phyloP scores from a whole-genome alignment of 2,797 vertebrate genomes.

The Phalloptychus januarius region DNA sequence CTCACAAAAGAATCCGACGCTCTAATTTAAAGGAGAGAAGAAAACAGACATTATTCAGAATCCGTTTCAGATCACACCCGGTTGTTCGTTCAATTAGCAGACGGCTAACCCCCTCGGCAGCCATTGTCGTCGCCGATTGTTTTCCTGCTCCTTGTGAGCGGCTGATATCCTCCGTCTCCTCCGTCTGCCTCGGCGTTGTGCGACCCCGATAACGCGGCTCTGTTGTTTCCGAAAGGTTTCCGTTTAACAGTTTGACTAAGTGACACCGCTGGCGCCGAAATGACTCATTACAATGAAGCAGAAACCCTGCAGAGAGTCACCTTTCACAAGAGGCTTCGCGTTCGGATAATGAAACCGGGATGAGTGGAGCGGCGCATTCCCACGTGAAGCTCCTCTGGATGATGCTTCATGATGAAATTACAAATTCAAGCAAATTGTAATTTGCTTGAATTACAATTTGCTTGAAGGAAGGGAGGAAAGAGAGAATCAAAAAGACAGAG shows the following conservation, averaged over 20 bases:
- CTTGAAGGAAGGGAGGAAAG: neutral
- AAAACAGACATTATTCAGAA: neutral
- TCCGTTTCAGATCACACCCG: neutral
- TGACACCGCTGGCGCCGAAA: neutral
- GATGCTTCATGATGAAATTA: neutral
- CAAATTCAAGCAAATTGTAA: neutral
- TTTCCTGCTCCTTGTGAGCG: neutral
- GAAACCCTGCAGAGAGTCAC: constrained; percentile 19
- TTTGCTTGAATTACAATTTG: too few species aligned
- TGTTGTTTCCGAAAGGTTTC: constrained; percentile 1
- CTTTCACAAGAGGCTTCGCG: neutral
- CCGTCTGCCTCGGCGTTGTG: neutral
- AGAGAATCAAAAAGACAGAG: too few species aligned
- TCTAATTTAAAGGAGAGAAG: neutral
- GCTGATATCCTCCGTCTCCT: too few species aligned
- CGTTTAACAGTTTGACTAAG: constrained; percentile 16
- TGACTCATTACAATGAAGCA: constrained; percentile 3
- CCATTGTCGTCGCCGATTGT: neutral
- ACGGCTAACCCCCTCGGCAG: neutral
- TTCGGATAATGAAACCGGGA: neutral
- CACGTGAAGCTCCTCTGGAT: neutral
- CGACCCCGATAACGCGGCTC: neutral
- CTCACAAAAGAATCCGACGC: neutral
- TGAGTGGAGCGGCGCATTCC: neutral
- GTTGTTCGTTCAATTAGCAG: neutral